Percentiles rank a stretch among this genome's conserved stretches.
phyloP scores from a whole-genome alignment of 2,113 vertebrate genomes.

The Rutilus rutilus region DNA sequence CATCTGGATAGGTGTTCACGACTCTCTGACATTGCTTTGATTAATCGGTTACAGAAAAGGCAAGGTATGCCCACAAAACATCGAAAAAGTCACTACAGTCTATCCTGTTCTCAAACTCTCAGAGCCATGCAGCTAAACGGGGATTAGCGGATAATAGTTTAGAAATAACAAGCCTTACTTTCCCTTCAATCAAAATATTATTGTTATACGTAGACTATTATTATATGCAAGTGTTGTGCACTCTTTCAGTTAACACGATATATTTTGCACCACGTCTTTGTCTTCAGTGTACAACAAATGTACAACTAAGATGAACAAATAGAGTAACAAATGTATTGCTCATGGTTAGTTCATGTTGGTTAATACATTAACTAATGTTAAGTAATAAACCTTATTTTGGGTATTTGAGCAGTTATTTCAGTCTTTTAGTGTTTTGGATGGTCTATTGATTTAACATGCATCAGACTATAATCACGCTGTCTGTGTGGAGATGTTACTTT shows the following conservation, averaged over 20 bases:
- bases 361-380: too few relatives aligned
- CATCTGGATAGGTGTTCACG: conserved; percentile 15
- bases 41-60: conserved; percentile 23
- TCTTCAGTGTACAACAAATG: not conserved
- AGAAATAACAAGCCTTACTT: not conserved
- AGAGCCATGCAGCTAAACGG: not conserved
- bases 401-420: not conserved
- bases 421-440: too few relatives aligned
- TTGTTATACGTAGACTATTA: not conserved
- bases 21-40: conserved; percentile 15
- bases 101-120: not conserved
- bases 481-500: not conserved
- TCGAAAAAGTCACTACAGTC: too few relatives aligned
- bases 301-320: too few relatives aligned
- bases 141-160: too few relatives aligned
- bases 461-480: not conserved
- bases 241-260: not conserved
- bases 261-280: not conserved
- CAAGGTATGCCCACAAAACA: conserved; percentile 6
- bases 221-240: not conserved
- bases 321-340: too few relatives aligned
- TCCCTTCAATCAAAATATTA: not conserved
- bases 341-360: too few relatives aligned
- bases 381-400: too few relatives aligned
- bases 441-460: not conserved